Percentiles rank a stretch among this genome's conserved stretches.
These are phyloP conservation scores for Synanthedon tipuliformis DNA, from an alignment of 2,888 invertebrate genomes.

Conservation along the genomic window DNA sequence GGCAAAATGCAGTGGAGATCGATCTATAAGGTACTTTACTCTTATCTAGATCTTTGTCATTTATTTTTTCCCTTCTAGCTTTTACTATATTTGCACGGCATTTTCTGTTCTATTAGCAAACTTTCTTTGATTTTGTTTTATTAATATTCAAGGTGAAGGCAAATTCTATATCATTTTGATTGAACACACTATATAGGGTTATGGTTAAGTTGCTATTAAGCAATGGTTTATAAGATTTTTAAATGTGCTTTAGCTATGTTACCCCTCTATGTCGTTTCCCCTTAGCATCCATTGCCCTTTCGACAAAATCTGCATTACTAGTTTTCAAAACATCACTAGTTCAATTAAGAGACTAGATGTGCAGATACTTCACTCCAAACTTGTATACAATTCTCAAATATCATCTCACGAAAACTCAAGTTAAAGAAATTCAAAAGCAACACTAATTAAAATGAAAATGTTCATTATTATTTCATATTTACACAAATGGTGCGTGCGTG, in stretches of 20 bases:
- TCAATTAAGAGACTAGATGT: too few species aligned
- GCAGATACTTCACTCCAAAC: not conserved
- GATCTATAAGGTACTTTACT: too few species aligned
- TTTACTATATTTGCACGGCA: conserved; percentile 17
- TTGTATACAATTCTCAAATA: conserved; percentile 8
- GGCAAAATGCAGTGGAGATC: too few species aligned
- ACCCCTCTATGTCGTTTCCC: not conserved
- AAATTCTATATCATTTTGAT: not conserved
- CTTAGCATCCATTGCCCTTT: not conserved
- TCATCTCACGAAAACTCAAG: conserved; percentile 15
- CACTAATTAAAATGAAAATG: too few species aligned
- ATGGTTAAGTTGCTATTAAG: not conserved
- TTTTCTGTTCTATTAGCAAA: conserved; percentile 9
- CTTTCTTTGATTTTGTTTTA: conserved; percentile 3
- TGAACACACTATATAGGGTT: not conserved
- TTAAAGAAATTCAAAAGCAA: too few species aligned
- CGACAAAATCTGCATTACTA: not conserved
- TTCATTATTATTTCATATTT: too few species aligned
- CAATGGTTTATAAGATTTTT: not conserved
- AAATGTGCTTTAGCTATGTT: not conserved
- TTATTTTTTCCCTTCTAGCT: conserved; percentile 6
- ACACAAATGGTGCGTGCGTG: too few species aligned
- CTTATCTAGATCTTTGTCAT: conserved; percentile 7
- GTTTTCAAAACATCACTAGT: not conserved
- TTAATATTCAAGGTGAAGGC: conserved; percentile 1